Evolutionary conservation across 2,113 vertebrate genomes (phyloP).

Genomic region (Takifugu bimaculatus): DNA sequence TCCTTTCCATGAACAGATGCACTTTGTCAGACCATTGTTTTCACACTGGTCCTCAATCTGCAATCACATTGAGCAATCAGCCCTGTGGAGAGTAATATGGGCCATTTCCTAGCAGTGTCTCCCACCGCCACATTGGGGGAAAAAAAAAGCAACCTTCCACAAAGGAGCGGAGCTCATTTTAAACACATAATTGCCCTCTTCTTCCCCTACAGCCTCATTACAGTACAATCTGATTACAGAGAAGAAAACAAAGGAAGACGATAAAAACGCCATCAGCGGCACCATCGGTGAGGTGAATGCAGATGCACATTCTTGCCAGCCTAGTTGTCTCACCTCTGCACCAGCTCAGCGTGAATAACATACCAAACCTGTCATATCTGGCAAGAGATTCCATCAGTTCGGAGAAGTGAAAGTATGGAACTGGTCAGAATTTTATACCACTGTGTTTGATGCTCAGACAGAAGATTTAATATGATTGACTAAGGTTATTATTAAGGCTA

Average conservation of each 20-base stretch:
- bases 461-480: too few species aligned
- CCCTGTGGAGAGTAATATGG: slow-evolving; percentile 63
- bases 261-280: slow-evolving; percentile 29
- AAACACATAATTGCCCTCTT: slow-evolving; percentile 69
- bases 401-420: too few species aligned
- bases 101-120: slow-evolving; percentile 65
- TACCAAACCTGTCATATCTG: too few species aligned
- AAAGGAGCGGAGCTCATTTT: slow-evolving; percentile 71
- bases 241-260: slow-evolving; percentile 51
- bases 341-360: too few species aligned
- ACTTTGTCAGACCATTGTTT: slow-evolving; percentile 16
- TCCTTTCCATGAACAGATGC: slow-evolving; percentile 7
- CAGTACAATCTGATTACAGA: slow-evolving; percentile 57
- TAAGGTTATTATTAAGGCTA: too few species aligned
- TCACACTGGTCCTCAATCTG: slow-evolving; percentile 21
- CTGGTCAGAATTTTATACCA: too few species aligned
- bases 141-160: slow-evolving; percentile 41
- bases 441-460: too few species aligned
- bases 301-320: slow-evolving; percentile 29
- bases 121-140: slow-evolving; percentile 32
- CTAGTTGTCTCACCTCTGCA: neutral
- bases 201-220: slow-evolving; percentile 67
- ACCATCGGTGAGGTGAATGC: slow-evolving; percentile 19
- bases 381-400: too few species aligned
- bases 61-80: slow-evolving; percentile 58